Conservation (phyloP, 2,888 invertebrate species). For the Leptura quadrifasciata region DNA sequence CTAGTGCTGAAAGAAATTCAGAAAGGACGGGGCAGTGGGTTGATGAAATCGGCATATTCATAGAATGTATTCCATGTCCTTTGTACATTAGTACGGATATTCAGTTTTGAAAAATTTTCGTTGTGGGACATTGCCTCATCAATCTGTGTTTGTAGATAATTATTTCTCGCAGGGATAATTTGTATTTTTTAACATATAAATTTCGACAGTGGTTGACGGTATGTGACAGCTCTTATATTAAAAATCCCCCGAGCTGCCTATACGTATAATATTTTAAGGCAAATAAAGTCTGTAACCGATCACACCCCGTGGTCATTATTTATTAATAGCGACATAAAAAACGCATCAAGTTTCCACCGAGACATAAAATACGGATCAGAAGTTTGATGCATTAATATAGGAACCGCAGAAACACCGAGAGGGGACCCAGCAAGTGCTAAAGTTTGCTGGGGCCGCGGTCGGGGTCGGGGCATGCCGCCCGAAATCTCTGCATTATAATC, state of each 20-base stretch:
- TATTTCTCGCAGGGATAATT: background rate
- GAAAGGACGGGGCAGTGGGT: too few species aligned
- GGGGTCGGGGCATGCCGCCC: slow-evolving; percentile 11
- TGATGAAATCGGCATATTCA: too few species aligned
- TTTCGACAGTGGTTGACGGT: background rate
- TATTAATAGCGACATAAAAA: slow-evolving; percentile 43
- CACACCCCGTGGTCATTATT: slow-evolving; percentile 42
- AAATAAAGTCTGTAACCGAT: slow-evolving; percentile 27
- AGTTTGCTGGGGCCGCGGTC: slow-evolving; percentile 5
- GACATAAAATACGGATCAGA: slow-evolving; percentile 43
- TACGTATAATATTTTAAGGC: slow-evolving; percentile 24
- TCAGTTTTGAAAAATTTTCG: too few species aligned
- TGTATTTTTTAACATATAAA: background rate
- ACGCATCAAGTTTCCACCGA: slow-evolving; percentile 40
- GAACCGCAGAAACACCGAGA: slow-evolving; percentile 37
- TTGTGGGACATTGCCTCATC: too few species aligned
- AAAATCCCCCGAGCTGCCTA: slow-evolving; percentile 2
- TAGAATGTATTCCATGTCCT: too few species aligned
- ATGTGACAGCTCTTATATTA: background rate
- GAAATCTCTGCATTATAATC: slow-evolving; percentile 43
- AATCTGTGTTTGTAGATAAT: background rate
- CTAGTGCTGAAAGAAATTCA: too few species aligned
- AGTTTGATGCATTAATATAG: slow-evolving; percentile 42
- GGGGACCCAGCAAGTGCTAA: slow-evolving; percentile 15
- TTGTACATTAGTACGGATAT: too few species aligned